Evolutionary conservation across 2,797 vertebrate species (phyloP).

Genomic region (Clamator glandarius): DNA sequence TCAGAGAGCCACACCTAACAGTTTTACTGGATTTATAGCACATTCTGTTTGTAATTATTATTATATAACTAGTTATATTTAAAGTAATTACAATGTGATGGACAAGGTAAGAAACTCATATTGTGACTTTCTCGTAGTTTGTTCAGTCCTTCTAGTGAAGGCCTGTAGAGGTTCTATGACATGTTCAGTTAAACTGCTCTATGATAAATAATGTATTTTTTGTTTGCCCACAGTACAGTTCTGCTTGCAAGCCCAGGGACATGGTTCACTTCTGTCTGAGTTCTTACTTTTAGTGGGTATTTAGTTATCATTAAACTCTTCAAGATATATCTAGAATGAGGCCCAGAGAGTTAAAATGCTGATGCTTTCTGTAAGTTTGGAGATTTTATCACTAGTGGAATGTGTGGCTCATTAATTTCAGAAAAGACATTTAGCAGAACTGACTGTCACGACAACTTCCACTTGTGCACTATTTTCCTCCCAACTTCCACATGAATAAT

Average conservation of each 20-base stretch:
- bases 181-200: neutral
- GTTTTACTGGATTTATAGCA: neutral
- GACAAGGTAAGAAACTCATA: neutral
- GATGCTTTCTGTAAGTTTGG: neutral
- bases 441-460: neutral
- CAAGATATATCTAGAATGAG: neutral
- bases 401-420: neutral
- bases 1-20: neutral
- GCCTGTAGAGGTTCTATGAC: neutral
- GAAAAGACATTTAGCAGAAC: neutral
- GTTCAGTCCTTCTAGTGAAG: neutral
- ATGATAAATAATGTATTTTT: neutral
- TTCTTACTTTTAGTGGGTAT: neutral
- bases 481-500: neutral
- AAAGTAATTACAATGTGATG: neutral
- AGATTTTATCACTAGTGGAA: neutral
- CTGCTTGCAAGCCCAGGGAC: neutral
- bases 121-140: neutral
- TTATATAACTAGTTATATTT: neutral
- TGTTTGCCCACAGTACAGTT: neutral
- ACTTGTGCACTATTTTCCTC: rapidly evolving
- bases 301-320: neutral
- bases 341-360: neutral
- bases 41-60: neutral
- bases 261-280: neutral